Conservation (phyloP, 2,797 vertebrate species). For the Aldrovandia affinis region DNA sequence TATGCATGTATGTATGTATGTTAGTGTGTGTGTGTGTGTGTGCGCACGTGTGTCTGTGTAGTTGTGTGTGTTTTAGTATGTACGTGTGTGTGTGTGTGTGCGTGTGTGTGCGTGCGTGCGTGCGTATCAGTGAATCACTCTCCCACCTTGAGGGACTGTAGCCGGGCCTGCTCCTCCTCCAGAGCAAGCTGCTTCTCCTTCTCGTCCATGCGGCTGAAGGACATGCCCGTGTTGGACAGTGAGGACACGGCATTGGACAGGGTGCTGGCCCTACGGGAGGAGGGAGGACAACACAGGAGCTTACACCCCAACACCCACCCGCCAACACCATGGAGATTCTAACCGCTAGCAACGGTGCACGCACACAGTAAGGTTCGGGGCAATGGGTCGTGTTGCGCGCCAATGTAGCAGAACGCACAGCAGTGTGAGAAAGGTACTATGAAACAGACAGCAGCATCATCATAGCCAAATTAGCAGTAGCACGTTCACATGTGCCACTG, state of each 20-base stretch:
- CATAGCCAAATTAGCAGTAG: not conserved
- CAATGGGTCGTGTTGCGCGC: not conserved
- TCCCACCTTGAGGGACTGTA: conserved; percentile 88
- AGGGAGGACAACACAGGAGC: not conserved
- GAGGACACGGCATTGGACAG: conserved; percentile 88
- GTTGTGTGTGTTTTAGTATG: too few relatives aligned
- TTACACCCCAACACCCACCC: not conserved
- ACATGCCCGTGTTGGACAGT: conserved; percentile 89
- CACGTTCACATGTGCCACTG: not conserved
- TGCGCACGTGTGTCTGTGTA: too few relatives aligned
- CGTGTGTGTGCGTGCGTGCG: conserved; percentile 1
- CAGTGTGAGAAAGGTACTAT: too few relatives aligned
- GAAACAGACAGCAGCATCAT: not conserved
- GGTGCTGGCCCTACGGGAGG: conserved; percentile 84
- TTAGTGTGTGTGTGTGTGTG: too few relatives aligned
- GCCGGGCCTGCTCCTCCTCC: conserved; percentile 88
- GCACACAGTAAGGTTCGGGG: not conserved
- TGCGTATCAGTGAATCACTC: conserved; percentile 20
- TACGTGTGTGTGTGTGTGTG: conserved; percentile 26
- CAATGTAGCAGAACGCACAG: not conserved
- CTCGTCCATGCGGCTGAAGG: conserved; percentile 90
- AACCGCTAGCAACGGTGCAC: not conserved
- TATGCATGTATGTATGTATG: too few relatives aligned
- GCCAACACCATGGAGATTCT: not conserved
- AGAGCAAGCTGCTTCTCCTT: conserved; percentile 89